Conservation (phyloP, 2,113 vertebrate genomes). For the Morone saxatilis region DNA sequence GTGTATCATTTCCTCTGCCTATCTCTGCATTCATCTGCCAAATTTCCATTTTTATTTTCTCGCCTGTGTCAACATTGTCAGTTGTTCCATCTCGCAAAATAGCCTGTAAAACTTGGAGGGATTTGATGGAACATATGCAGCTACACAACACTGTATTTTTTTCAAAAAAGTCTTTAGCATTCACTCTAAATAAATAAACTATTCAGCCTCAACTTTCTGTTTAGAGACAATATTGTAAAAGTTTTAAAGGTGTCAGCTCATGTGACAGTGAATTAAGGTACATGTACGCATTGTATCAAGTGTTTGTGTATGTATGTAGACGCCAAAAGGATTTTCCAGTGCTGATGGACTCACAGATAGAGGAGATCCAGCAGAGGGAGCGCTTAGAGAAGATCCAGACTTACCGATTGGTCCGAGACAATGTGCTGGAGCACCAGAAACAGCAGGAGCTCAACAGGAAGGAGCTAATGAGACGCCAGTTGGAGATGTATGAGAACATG, state of each 20-base stretch:
- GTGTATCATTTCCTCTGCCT: constrained; percentile 20
- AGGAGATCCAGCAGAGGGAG: constrained; percentile 78
- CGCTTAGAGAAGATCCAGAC: constrained; percentile 86
- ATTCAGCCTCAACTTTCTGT: neutral
- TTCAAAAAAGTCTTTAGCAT: neutral
- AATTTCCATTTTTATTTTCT: constrained; percentile 56
- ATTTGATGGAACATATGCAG: constrained; percentile 3
- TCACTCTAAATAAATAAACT: neutral
- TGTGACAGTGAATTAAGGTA: neutral
- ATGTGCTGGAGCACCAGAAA: constrained; percentile 81
- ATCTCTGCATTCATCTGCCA: constrained; percentile 39
- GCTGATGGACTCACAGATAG: constrained; percentile 80
- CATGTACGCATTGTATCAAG: neutral
- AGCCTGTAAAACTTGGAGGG: constrained; percentile 4
- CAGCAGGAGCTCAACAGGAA: constrained; percentile 74
- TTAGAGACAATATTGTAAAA: neutral
- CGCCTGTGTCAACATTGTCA: constrained; percentile 15
- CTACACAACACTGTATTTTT: neutral
- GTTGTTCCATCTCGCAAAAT: constrained; percentile 17
- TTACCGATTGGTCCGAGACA: constrained; percentile 83
- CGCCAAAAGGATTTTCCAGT: constrained; percentile 66
- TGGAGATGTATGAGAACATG: constrained; percentile 85
- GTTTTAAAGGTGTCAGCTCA: neutral
- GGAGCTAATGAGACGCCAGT: constrained; percentile 80
- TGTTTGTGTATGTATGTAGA: constrained; percentile 73